Evolutionary conservation across 2,113 vertebrate species (phyloP).

Genomic region (Solea solea): DNA sequence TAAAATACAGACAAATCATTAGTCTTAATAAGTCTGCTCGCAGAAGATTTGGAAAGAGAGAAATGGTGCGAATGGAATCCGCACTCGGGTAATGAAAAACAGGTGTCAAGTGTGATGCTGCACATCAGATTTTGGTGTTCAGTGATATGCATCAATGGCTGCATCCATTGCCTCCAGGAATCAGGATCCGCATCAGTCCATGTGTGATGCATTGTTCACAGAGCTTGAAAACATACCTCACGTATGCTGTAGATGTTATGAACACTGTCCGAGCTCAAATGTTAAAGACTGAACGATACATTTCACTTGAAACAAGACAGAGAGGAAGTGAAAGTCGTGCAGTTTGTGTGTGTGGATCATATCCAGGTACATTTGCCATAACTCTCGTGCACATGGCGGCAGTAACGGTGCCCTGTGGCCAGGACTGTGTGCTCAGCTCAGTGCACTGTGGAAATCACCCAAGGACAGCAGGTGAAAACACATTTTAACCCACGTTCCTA

Average conservation of each 20-base stretch:
- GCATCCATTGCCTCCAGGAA: conserved; percentile 50
- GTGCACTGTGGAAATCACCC: conserved; percentile 62
- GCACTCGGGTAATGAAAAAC: conserved; percentile 51
- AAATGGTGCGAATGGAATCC: conserved; percentile 14
- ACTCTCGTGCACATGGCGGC: conserved; percentile 42
- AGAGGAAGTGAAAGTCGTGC: neutral
- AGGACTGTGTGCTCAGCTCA: conserved; percentile 57
- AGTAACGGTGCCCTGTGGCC: conserved; percentile 70
- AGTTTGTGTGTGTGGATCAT: conserved; percentile 47
- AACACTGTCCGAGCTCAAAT: neutral
- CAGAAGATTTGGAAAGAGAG: neutral
- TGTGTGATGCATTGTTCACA: conserved; percentile 34
- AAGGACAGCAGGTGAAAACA: conserved; percentile 66
- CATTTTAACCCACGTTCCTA: conserved; percentile 68
- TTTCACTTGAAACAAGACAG: conserved; percentile 5
- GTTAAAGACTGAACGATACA: conserved; percentile 10
- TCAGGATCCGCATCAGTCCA: conserved; percentile 25
- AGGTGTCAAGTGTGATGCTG: conserved; percentile 45
- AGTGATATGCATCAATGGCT: conserved; percentile 59
- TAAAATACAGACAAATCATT: conserved; percentile 10
- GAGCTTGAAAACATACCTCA: conserved; percentile 1
- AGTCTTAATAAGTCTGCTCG: neutral
- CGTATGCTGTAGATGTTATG: neutral
- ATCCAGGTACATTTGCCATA: conserved; percentile 57
- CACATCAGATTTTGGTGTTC: conserved; percentile 44